Evolutionary conservation across 2,888 invertebrate genomes (phyloP), one percentile per base, ranked within the genome.

Genomic region (Tinea trinotella): DNA sequence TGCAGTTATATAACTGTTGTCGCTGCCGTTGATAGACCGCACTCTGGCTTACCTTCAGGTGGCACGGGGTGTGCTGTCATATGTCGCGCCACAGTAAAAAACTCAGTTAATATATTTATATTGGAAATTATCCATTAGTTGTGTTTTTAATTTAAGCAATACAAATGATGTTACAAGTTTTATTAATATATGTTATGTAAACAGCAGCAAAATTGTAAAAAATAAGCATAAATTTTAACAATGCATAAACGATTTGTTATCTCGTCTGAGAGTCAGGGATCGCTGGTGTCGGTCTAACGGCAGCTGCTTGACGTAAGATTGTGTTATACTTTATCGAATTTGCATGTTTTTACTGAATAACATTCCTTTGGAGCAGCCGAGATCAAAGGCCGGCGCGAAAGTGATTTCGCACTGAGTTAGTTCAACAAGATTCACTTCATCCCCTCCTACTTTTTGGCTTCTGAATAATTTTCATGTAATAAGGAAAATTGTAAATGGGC

Each of bases 281-380:
- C 30, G 30, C 2, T 30, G 30, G 30, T 30, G 30, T 30, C 30
- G 30, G 30, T 2, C 3, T 7, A 30, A 30, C 68, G 66, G 66
- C 75, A 70, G 68, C 72, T 63, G 72, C 70, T 74, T 72, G 71
- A 66, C 68, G 72, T 77, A 82, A 84, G 82, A 84, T 84, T 83
- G 82, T 83, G 79, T 85, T 84, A 84, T 84, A 83, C 81, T 79
- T 84, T 83, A 85, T 85, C 84, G 82, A 84, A 85, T 85, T 85
- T 85, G 81, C 85, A 85, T 85, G 84, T 85, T 85, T 85, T 85
- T 85, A 83, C 85, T 81, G 83, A 81, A 84, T 81, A 84, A 82
- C 79, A 81, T 85, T 82, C 82, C 85, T 84, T 85, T 83, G 82
- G 81, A 80, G 75, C 78, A 72, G 67, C 68, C 73, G 73, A 84